Evolutionary conservation across 2,888 invertebrate genomes (phyloP).

Genomic region (Cremastinae sp.): DNA sequence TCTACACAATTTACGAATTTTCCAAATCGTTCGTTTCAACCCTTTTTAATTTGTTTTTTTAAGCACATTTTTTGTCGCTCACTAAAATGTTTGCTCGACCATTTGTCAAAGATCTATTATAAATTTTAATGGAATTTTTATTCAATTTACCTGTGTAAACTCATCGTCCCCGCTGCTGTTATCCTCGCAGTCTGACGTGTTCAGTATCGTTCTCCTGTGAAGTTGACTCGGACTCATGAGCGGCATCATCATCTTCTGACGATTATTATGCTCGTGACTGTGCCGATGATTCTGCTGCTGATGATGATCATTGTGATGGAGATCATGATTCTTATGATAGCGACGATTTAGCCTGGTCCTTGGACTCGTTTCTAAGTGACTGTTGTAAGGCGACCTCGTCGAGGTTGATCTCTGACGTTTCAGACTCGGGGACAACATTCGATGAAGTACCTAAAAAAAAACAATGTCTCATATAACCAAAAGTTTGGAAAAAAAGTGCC

Average conservation of each 20-base stretch:
- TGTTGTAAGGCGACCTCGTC: conserved; percentile 74
- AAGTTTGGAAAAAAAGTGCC: background rate
- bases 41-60: background rate
- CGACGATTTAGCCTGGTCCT: conserved; percentile 74
- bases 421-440: conserved; percentile 72
- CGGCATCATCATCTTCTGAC: conserved; percentile 63
- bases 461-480: background rate
- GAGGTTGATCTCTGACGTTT: conserved; percentile 71
- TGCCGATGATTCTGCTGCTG: conserved; percentile 46
- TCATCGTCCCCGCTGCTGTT: conserved; percentile 80
- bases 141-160: conserved; percentile 72
- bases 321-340: conserved; percentile 48
- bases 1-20: background rate
- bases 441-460: conserved; percentile 74
- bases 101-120: background rate
- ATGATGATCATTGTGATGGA: conserved; percentile 39
- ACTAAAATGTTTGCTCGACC: conserved; percentile 8
- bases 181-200: conserved; percentile 80
- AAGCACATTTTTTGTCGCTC: background rate
- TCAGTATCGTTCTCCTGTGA: conserved; percentile 71
- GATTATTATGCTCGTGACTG: conserved; percentile 37
- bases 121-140: conserved; percentile 1
- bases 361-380: conserved; percentile 70
- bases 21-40: background rate
- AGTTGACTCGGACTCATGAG: conserved; percentile 73